Evolutionary conservation across 2,888 invertebrate species (phyloP).

Genomic region (Germaria angustata): DNA sequence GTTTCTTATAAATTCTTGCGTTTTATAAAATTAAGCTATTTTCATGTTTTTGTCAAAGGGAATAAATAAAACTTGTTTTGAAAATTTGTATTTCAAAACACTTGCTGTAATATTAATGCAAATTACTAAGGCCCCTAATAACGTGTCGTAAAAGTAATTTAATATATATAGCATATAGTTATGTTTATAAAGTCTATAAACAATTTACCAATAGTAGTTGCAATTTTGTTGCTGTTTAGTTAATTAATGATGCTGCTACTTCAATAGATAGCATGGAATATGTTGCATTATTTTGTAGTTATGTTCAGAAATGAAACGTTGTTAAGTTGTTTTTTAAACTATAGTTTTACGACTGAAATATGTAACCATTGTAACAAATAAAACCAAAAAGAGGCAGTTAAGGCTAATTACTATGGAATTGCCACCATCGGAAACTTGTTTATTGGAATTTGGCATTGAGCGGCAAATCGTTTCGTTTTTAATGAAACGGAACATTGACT

Average conservation of each 20-base stretch:
- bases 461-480: conserved; percentile 77
- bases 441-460: conserved; percentile 54
- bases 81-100: no score
- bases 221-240: background rate
- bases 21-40: no score
- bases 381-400: conserved; percentile 2
- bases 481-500: conserved; percentile 78
- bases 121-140: no score
- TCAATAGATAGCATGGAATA: background rate
- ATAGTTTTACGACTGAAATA: conserved; percentile 40
- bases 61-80: no score
- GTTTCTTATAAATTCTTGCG: no score
- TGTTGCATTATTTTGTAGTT: background rate
- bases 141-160: no score
- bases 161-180: no score
- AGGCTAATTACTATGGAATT: conserved; percentile 18
- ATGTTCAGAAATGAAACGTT: no score
- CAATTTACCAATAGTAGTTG: conserved; percentile 33
- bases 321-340: conserved; percentile 11
- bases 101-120: no score
- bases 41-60: no score
- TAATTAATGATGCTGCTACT: conserved; percentile 15
- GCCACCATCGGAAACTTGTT: conserved; percentile 39
- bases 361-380: conserved; percentile 33
- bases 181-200: background rate